phyloP scores from a whole-genome alignment of 2,113 vertebrate genomes.

The Callipepla squamata region DNA sequence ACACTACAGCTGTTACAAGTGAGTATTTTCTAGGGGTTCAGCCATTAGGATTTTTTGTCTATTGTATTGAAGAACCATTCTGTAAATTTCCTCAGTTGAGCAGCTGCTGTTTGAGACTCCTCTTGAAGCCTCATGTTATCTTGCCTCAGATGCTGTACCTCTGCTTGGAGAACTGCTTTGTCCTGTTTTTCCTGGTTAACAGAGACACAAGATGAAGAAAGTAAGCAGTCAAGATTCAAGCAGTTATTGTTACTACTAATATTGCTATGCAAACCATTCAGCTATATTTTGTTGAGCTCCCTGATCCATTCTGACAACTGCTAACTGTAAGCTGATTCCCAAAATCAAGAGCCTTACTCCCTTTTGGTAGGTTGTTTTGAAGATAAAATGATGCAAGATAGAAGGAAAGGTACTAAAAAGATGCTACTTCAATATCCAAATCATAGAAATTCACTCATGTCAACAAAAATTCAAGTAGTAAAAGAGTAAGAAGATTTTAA shows the following conservation, averaged over 20 bases:
- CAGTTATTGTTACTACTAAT: not conserved
- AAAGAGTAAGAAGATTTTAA: not conserved
- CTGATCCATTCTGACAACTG: not conserved
- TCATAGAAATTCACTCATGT: not conserved
- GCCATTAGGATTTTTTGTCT: constrained; percentile 88
- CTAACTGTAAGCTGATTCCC: not conserved
- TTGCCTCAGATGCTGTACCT: constrained; percentile 93
- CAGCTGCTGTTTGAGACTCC: constrained; percentile 92
- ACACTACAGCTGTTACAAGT: not conserved
- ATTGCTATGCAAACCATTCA: not conserved
- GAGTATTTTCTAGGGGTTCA: not conserved
- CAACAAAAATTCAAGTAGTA: not conserved
- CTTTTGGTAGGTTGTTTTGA: not conserved
- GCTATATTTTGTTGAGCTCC: not conserved
- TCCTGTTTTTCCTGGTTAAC: constrained; percentile 92
- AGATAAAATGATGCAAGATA: not conserved
- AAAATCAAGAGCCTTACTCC: not conserved
- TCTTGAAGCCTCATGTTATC: constrained; percentile 97
- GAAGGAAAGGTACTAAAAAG: not conserved
- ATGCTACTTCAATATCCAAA: not conserved
- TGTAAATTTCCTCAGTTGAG: constrained; percentile 95
- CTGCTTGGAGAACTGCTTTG: constrained; percentile 94
- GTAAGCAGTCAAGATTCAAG: not conserved
- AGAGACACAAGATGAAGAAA: not conserved
- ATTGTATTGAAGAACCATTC: constrained; percentile 97